A percentile compares a stretch with the other conserved stretches of the same genome.
Conservation (phyloP, 2,888 invertebrate genomes). For the Malthinus seriepunctatus region DNA sequence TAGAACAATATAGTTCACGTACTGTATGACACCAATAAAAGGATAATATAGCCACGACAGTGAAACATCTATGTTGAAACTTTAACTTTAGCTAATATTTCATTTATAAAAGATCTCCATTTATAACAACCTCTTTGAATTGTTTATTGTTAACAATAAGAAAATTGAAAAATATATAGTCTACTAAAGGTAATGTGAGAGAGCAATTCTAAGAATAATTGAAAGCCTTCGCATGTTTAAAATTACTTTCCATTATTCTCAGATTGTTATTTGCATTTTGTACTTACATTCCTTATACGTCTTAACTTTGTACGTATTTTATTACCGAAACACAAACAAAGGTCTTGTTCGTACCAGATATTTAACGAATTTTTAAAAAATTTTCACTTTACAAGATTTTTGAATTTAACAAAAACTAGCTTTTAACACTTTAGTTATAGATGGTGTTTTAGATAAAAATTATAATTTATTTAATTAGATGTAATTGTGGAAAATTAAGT, state of each 20-base stretch:
- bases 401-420: slow-evolving; percentile 15
- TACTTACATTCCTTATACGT: slow-evolving; percentile 19
- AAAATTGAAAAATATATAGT: too few relatives aligned
- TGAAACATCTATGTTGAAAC: too few relatives aligned
- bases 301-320: slow-evolving; percentile 24
- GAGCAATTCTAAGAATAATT: slow-evolving; percentile 28
- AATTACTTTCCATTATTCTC: slow-evolving; percentile 26
- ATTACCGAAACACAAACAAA: slow-evolving; percentile 39
- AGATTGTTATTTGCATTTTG: slow-evolving; percentile 20
- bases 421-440: neutral
- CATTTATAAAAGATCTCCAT: too few relatives aligned
- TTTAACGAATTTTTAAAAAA: too few relatives aligned
- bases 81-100: too few relatives aligned
- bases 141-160: too few relatives aligned
- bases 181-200: neutral
- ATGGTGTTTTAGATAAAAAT: neutral
- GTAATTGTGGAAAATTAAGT: slow-evolving; percentile 1
- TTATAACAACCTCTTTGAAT: too few relatives aligned
- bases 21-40: too few relatives aligned
- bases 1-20: too few relatives aligned
- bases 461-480: neutral
- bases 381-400: slow-evolving; percentile 7
- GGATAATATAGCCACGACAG: too few relatives aligned
- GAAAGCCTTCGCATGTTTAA: slow-evolving; percentile 28
- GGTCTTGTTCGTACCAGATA: slow-evolving; percentile 27